phyloP scores from a whole-genome alignment of 2,113 vertebrate genomes.

The Pitta sordida region DNA sequence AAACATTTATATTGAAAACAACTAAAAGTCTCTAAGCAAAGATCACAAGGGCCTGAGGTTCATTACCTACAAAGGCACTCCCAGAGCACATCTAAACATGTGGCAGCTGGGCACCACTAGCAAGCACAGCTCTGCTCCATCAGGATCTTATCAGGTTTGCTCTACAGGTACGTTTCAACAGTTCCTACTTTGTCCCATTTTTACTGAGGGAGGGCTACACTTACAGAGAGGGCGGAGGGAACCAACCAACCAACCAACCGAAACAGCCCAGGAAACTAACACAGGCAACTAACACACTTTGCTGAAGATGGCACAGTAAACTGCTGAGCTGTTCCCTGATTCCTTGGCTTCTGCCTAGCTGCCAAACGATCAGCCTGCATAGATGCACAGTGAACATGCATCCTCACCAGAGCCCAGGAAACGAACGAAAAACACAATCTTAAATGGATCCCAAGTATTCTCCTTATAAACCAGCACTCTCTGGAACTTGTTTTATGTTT shows the following conservation, averaged over 20 bases:
- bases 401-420: neutral
- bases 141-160: fast-evolving
- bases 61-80: neutral
- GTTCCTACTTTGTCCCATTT: neutral
- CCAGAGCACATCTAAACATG: fast-evolving
- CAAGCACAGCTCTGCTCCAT: neutral
- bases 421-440: neutral
- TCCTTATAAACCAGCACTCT: neutral
- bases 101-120: fast-evolving
- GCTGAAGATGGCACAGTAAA: neutral
- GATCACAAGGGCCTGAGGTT: neutral
- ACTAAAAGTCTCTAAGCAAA: neutral
- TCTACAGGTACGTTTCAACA: neutral
- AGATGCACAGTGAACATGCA: neutral
- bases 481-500: neutral
- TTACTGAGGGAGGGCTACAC: neutral
- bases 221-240: neutral
- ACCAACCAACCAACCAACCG: neutral
- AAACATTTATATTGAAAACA: neutral
- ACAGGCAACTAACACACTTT: neutral
- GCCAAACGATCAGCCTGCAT: neutral
- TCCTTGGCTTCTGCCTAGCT: neutral
- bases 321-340: neutral
- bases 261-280: too few relatives aligned
- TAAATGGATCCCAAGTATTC: neutral